Conservation (phyloP, 2,888 invertebrate genomes). For the Prenolepis imparis region DNA sequence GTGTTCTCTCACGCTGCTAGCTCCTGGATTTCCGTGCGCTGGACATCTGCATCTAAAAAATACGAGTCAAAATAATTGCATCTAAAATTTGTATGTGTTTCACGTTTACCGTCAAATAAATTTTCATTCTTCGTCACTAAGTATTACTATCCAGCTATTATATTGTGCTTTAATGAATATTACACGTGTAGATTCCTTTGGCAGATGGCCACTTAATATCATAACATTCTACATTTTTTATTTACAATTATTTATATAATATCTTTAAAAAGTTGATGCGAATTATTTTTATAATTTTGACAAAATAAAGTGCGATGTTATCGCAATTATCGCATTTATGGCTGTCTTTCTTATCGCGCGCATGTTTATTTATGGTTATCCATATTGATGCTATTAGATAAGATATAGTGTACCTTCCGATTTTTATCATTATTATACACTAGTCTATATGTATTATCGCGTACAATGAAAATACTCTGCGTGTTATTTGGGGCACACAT, state of each 20-base stretch:
- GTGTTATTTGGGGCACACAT: not conserved
- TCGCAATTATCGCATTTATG: constrained; percentile 10
- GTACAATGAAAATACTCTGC: not conserved
- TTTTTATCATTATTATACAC: not conserved
- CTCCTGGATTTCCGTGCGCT: constrained; percentile 90
- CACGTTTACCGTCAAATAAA: not conserved
- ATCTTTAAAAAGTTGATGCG: not conserved
- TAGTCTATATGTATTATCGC: not conserved
- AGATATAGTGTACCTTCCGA: not conserved
- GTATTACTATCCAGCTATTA: not conserved
- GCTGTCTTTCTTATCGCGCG: not conserved
- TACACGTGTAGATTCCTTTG: not conserved
- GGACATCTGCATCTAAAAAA: constrained; percentile 91
- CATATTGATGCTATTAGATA: not conserved
- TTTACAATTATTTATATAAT: not conserved
- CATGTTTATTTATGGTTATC: constrained; percentile 14
- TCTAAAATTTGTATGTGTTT: not conserved
- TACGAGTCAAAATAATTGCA: not conserved
- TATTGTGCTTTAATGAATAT: not conserved
- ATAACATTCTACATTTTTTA: not conserved
- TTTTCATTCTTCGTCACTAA: not conserved
- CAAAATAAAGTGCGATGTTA: not conserved
- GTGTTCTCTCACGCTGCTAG: constrained; percentile 84
- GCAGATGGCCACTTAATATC: constrained; percentile 6
- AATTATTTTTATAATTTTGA: constrained; percentile 8